These are phyloP conservation scores for Mobula birostris DNA, from an alignment of 2,113 vertebrate species.

Conservation along the genomic window DNA sequence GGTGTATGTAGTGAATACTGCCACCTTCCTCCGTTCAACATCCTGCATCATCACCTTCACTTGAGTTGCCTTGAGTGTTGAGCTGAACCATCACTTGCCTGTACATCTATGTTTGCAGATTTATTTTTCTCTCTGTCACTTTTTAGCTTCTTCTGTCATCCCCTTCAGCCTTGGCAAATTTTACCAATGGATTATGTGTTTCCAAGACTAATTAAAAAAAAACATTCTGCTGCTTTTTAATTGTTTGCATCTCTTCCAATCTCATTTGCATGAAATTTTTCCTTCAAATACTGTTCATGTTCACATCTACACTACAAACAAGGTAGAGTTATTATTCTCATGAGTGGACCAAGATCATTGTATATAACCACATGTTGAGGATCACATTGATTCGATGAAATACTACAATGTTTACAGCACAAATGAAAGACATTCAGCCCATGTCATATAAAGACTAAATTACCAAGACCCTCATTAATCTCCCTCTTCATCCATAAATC, in stretches of 20 bases:
- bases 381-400: no score
- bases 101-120: neutral
- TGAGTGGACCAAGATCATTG: neutral
- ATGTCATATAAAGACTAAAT: no score
- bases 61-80: no score
- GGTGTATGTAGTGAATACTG: neutral
- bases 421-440: no score
- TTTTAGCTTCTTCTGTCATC: neutral
- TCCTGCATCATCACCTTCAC: neutral
- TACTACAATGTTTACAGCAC: no score
- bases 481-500: no score
- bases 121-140: neutral
- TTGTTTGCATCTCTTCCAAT: conserved; percentile 2
- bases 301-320: neutral
- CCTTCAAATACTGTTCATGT: neutral
- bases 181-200: neutral
- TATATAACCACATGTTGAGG: neutral
- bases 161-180: neutral
- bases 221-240: neutral
- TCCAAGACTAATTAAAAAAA: neutral
- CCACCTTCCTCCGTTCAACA: neutral
- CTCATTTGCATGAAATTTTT: neutral
- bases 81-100: neutral
- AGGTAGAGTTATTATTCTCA: neutral
- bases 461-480: no score